These are phyloP conservation scores for Peromyscus eremicus DNA, from an alignment of 2,797 vertebrate species.

Conservation along the genomic window DNA sequence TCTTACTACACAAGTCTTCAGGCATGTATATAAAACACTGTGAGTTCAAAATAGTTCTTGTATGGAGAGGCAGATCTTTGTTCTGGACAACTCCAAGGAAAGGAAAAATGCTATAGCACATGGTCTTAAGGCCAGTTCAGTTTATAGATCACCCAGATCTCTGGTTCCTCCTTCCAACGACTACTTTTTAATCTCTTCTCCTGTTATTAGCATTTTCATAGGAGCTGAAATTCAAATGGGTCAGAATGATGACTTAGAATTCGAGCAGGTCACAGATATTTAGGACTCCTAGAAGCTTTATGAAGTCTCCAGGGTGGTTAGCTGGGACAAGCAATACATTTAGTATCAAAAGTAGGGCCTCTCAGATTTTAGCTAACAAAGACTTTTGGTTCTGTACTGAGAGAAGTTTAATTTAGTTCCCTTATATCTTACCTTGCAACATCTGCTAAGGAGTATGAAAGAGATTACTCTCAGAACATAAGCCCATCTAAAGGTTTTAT, in stretches of 20 bases:
- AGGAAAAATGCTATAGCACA: background rate
- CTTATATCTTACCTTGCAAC: background rate
- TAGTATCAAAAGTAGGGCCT: background rate
- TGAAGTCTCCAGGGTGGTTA: background rate
- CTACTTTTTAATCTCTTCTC: constrained; percentile 8
- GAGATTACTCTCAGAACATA: background rate
- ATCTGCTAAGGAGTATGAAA: background rate
- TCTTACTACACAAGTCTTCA: background rate
- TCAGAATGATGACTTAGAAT: constrained; percentile 11
- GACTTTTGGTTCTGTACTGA: background rate
- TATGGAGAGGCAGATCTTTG: background rate
- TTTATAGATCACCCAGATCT: background rate
- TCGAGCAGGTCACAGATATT: background rate
- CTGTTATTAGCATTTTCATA: background rate
- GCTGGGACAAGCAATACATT: background rate
- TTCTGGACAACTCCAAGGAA: background rate
- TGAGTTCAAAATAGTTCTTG: background rate
- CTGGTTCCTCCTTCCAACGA: constrained; percentile 29
- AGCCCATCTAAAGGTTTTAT: background rate
- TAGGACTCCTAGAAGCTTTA: background rate
- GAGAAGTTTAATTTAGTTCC: background rate
- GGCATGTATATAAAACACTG: background rate
- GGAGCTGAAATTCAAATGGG: background rate
- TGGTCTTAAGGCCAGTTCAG: background rate
- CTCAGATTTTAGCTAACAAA: background rate